These are phyloP conservation scores for Euproctis similis DNA, from an alignment of 2,888 invertebrate genomes.

Conservation along the genomic window DNA sequence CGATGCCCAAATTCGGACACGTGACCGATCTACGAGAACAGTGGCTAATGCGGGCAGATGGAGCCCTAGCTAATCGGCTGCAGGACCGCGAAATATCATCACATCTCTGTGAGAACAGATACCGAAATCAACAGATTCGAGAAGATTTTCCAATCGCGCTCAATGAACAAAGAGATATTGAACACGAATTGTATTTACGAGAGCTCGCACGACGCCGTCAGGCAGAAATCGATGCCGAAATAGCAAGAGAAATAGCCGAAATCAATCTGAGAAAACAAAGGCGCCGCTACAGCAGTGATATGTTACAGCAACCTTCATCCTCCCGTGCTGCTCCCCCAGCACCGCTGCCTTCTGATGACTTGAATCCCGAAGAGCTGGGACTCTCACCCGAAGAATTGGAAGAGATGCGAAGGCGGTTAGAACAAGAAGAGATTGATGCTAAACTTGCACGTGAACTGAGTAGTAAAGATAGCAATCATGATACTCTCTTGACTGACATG, in stretches of 20 bases:
- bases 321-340: constrained; percentile 40
- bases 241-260: constrained; percentile 65
- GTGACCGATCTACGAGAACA: constrained; percentile 67
- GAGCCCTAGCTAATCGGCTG: constrained; percentile 62
- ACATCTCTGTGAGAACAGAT: constrained; percentile 65
- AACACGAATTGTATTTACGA: constrained; percentile 51
- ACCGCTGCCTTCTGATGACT: constrained; percentile 24
- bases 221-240: constrained; percentile 66
- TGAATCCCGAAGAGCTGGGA: constrained; percentile 56
- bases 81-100: constrained; percentile 70
- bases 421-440: constrained; percentile 65
- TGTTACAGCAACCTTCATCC: constrained; percentile 47
- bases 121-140: constrained; percentile 66
- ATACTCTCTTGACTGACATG: constrained; percentile 60
- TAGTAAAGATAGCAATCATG: constrained; percentile 51
- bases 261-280: constrained; percentile 61
- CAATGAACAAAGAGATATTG: constrained; percentile 58
- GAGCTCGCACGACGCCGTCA: constrained; percentile 57
- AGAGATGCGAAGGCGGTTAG: constrained; percentile 54
- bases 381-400: constrained; percentile 55
- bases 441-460: constrained; percentile 56
- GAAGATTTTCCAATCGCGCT: constrained; percentile 69
- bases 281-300: constrained; percentile 39
- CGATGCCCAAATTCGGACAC: constrained; percentile 68
- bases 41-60: constrained; percentile 67